A percentile compares a stretch with the other conserved stretches of the same genome.
Evolutionary conservation across 2,888 invertebrate genomes (phyloP).

Genomic region (Stenurella melanura): DNA sequence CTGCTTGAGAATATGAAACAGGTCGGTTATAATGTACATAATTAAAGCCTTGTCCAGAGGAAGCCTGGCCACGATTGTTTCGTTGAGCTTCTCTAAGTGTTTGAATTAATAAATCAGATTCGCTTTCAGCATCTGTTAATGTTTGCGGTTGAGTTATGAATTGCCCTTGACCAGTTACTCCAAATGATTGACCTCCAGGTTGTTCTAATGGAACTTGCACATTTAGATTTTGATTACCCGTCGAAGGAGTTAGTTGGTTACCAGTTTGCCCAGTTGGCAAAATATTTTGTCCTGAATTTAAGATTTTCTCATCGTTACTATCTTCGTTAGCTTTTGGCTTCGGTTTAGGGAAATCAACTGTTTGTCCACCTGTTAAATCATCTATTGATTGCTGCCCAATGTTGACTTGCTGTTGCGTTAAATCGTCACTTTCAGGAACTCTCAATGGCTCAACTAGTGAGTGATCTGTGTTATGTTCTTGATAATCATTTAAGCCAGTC

Average conservation of each 20-base stretch:
- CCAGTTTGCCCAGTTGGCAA: neutral
- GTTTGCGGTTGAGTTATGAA: constrained; percentile 20
- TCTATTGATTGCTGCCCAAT: constrained; percentile 37
- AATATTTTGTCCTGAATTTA: neutral
- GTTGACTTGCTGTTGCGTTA: constrained; percentile 44
- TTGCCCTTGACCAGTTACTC: constrained; percentile 39
- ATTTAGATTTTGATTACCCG: constrained; percentile 14
- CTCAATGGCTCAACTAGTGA: neutral
- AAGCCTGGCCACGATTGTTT: neutral
- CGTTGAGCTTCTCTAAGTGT: constrained; percentile 31
- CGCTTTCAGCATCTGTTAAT: constrained; percentile 53
- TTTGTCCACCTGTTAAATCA: neutral
- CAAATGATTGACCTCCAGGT: neutral
- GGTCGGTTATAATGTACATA: neutral
- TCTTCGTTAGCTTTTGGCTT: neutral
- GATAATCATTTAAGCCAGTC: neutral
- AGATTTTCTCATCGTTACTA: neutral
- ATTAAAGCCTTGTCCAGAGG: neutral
- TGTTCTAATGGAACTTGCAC: neutral
- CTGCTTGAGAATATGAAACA: neutral
- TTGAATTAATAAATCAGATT: constrained; percentile 54
- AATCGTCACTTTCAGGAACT: constrained; percentile 32
- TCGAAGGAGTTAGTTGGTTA: neutral
- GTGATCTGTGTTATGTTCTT: neutral
- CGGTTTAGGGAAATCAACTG: neutral